Base-by-base conservation (phyloP, 1,140 invertebrate genomes). In the Drosophila aff. region DNA sequence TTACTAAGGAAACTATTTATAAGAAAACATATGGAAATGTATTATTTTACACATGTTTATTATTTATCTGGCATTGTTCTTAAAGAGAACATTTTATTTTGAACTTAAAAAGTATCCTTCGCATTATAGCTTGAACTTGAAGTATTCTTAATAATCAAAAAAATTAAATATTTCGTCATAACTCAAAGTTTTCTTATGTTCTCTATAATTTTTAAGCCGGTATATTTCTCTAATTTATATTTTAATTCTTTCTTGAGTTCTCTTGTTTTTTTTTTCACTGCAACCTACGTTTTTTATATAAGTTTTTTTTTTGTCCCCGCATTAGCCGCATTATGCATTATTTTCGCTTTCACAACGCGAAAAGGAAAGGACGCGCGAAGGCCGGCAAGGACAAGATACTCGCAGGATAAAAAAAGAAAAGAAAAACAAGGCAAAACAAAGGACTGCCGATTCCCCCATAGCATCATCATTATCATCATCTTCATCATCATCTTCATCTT, bases 281-380 rank as follows among this genome's bases (percentile, higher is more conserved):
- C 58, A 21, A 40, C 40, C 15, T 23, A 9, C 8, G n/a, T n/a
- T 55, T 50, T 47, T 61, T 52, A 36, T 28, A 28, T 11, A 33
- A 31, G n/a, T 40, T 62, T 26, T 44, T 18, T 21, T 33, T 26
- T 18, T 28, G 28, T 50, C 64, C 50, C 43, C 71, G 74, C 31
- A 73, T 73, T 74, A 74, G 53, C 55, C 21, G 72, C 57, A 55
- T 66, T 84, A 71, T 67, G 58, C 72, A 57, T 73, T 84, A 58
- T 84, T 84, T 76, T 76, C 76, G 73, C 72, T 83, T 76, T 83
- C 64, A 49, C 53, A 65, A 40, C 21, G 50, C 58, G 44, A 43
- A 73, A 60, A 50, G 36, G 26, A 73, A 59, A 33, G 21, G 28
- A 50, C 21, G 23, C 23, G 46, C 23, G 2, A 66, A 33, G 43